A percentile compares a stretch with the other conserved stretches of the same genome.
Conservation (phyloP, 2,113 vertebrate genomes). For the Pachyramphus minor region DNA sequence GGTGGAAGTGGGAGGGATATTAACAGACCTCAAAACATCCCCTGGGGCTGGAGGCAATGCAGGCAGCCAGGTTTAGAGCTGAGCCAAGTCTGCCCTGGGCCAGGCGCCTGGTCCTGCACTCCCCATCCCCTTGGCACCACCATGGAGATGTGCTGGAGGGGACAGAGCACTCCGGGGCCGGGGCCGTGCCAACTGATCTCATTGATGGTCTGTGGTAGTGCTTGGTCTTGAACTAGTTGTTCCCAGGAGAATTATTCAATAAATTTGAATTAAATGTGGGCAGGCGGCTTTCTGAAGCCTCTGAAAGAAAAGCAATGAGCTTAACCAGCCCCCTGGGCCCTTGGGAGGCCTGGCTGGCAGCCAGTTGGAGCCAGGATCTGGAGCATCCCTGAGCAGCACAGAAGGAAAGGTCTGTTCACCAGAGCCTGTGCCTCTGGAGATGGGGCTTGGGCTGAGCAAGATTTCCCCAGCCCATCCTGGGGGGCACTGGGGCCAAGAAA, state of each 20-base stretch:
- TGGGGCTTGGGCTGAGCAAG: background rate
- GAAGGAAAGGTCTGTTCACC: background rate
- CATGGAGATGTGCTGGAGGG: background rate
- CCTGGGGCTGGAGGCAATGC: background rate
- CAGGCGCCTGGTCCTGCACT: background rate
- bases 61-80: background rate
- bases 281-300: constrained; percentile 5
- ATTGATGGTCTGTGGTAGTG: background rate
- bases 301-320: constrained; percentile 53
- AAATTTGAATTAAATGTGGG: constrained; percentile 43
- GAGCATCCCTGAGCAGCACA: background rate
- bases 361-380: background rate
- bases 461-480: accelerated
- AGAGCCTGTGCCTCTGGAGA: accelerated
- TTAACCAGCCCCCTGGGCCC: constrained; percentile 54
- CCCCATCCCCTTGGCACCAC: background rate
- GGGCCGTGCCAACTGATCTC: background rate
- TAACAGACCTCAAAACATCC: background rate
- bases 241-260: constrained; percentile 50
- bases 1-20: background rate
- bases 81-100: background rate
- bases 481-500: background rate
- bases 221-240: background rate
- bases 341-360: background rate
- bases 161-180: accelerated